These are phyloP conservation scores for Colaptes auratus DNA, from an alignment of 2,113 vertebrate genomes.

Conservation along the genomic window DNA sequence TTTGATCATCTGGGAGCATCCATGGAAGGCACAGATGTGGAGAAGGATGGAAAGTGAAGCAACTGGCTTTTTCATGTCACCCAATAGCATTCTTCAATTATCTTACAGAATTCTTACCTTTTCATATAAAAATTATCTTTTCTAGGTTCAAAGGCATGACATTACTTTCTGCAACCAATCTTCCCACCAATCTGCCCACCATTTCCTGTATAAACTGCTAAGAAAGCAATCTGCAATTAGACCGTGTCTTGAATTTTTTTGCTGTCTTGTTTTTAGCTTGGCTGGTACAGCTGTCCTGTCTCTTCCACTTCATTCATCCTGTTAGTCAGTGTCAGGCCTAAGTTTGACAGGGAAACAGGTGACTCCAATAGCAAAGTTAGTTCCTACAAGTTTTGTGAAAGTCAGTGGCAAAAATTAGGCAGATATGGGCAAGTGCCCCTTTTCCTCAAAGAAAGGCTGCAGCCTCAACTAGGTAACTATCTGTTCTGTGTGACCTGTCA, in stretches of 20 bases:
- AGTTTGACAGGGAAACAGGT: background rate
- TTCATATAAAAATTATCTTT: background rate
- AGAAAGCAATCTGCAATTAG: background rate
- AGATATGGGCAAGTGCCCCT: rapidly evolving
- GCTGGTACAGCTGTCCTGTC: background rate
- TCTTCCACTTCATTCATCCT: background rate
- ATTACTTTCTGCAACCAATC: background rate
- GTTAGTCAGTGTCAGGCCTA: background rate
- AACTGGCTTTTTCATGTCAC: background rate
- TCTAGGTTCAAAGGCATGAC: background rate
- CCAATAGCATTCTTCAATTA: background rate
- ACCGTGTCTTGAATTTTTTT: background rate
- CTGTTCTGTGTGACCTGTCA: background rate
- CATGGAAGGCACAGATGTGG: background rate
- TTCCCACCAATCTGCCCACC: background rate
- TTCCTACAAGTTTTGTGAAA: background rate
- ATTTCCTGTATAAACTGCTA: background rate
- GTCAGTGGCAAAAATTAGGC: background rate
- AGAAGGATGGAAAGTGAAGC: background rate
- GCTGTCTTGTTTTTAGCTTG: background rate
- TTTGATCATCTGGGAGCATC: background rate
- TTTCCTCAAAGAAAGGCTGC: background rate
- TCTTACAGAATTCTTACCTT: background rate
- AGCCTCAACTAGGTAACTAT: background rate
- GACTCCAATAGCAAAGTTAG: background rate